These are phyloP conservation scores for Girardinus metallicus DNA, from an alignment of 2,797 vertebrate species.

Conservation along the genomic window DNA sequence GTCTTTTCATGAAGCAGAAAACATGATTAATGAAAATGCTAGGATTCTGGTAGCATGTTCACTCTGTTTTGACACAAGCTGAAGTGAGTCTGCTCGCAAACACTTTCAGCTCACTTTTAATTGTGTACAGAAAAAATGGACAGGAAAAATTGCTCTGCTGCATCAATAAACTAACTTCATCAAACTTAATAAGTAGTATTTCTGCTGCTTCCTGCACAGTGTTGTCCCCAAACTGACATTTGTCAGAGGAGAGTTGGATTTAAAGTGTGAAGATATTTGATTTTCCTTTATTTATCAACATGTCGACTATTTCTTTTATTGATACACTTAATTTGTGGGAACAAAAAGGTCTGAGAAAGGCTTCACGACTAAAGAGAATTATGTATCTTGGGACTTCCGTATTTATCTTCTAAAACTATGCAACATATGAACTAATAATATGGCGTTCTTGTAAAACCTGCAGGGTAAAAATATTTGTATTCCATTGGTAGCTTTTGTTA, in stretches of 20 bases:
- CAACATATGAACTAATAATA: not conserved
- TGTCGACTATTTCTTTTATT: not conserved
- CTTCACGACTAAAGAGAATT: not conserved
- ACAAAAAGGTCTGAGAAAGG: not conserved
- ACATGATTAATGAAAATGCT: not conserved
- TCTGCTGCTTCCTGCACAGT: not conserved
- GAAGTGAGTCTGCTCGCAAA: not conserved
- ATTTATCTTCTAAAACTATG: not conserved
- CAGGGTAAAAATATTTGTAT: conserved; percentile 6
- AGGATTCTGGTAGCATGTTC: not conserved
- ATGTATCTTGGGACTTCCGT: not conserved
- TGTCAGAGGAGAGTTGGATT: not conserved
- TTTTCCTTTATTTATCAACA: not conserved
- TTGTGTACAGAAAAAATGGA: not conserved
- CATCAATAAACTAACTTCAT: not conserved
- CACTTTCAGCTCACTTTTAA: not conserved
- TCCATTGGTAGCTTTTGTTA: conserved; percentile 32
- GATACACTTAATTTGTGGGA: not conserved
- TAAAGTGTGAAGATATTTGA: not conserved
- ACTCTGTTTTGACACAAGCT: not conserved
- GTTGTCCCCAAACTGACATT: not conserved
- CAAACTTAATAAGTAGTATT: not conserved
- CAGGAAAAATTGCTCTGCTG: not conserved
- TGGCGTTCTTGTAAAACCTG: not conserved
- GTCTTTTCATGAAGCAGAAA: not conserved